Evolutionary conservation across 2,888 invertebrate genomes (phyloP).

Genomic region (Tipula vernalis): DNA sequence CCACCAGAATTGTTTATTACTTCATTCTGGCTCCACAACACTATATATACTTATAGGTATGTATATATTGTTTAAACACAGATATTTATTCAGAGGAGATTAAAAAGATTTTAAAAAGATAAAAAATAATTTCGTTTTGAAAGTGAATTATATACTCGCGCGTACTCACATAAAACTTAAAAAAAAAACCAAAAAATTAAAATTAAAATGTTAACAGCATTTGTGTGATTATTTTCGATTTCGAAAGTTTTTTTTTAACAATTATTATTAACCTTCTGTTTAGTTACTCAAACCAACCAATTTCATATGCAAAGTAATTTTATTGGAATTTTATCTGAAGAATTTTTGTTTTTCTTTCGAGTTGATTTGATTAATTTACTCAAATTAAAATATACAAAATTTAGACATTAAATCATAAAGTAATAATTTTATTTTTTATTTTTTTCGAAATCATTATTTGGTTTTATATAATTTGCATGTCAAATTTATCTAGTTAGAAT

Average conservation of each 20-base stretch:
- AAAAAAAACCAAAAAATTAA: neutral
- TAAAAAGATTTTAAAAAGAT: neutral
- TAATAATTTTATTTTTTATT: neutral
- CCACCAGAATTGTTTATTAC: neutral
- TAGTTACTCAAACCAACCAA: neutral
- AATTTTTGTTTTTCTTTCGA: neutral
- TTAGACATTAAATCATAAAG: neutral
- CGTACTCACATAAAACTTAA: neutral
- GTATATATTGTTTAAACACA: too few relatives aligned
- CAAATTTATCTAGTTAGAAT: neutral
- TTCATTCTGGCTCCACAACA: neutral
- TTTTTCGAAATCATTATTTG: neutral
- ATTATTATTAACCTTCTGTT: neutral
- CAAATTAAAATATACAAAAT: neutral
- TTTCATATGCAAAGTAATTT: neutral
- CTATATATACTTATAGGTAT: too few relatives aligned
- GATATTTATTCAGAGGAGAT: neutral
- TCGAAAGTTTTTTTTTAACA: neutral
- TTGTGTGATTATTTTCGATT: neutral
- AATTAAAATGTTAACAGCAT: neutral
- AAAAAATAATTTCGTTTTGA: neutral
- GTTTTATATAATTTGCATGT: neutral
- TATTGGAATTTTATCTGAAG: neutral
- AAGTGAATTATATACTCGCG: neutral
- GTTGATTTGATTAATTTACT: neutral